Evolutionary conservation across 1,140 invertebrate genomes (phyloP).

Genomic region (Amphibalanus amphitrite): DNA sequence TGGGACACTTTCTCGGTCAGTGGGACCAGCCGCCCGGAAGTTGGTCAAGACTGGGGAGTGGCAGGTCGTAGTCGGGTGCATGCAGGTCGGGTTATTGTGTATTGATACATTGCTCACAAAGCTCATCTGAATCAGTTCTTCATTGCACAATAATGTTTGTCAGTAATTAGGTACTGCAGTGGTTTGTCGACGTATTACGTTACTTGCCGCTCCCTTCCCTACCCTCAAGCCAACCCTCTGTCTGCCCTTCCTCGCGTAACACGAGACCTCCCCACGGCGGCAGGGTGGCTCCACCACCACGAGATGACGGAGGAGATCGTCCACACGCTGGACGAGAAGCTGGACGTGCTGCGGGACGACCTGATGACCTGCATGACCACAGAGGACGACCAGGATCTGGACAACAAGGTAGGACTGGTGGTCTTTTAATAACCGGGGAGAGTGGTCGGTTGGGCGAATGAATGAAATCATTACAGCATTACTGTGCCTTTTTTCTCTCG

Average conservation of each 20-base stretch:
- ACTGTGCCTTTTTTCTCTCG: too few relatives aligned
- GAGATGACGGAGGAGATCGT: neutral
- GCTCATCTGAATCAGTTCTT: neutral
- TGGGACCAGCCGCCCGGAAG: too few relatives aligned
- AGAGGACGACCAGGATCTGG: neutral
- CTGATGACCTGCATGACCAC: neutral
- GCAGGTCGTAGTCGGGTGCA: neutral
- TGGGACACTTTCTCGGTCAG: neutral
- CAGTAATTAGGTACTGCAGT: neutral
- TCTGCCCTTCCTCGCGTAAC: too few relatives aligned
- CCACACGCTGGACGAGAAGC: neutral
- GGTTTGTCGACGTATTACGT: neutral
- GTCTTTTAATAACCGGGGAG: too few relatives aligned
- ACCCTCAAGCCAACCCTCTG: too few relatives aligned
- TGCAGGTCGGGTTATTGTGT: neutral
- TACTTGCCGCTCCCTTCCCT: too few relatives aligned
- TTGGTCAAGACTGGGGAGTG: too few relatives aligned
- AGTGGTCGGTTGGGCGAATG: too few relatives aligned
- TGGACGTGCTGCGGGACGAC: neutral
- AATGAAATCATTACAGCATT: too few relatives aligned
- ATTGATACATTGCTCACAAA: neutral
- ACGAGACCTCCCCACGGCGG: too few relatives aligned
- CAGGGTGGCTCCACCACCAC: neutral
- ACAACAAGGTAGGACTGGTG: conserved; percentile 5
- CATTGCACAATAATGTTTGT: neutral